Evolutionary conservation across 2,797 vertebrate species (phyloP).

Genomic region (Falco concolor): DNA sequence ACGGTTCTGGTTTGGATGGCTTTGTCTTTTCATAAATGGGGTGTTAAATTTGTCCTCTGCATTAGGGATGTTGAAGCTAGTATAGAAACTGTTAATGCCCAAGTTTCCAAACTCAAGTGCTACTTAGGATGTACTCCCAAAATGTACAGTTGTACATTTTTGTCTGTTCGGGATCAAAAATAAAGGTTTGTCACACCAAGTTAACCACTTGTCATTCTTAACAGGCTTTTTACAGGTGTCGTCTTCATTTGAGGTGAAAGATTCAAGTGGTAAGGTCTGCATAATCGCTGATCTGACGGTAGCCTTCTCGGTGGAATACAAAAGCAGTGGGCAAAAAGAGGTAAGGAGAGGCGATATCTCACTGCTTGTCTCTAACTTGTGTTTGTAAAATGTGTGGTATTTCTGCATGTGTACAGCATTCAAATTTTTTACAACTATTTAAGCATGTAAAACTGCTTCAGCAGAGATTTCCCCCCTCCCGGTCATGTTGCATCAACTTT

Average conservation of each 20-base stretch:
- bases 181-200: background rate
- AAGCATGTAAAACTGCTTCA: background rate
- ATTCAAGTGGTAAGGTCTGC: conserved; percentile 77
- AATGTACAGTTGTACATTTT: background rate
- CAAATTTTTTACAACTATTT: background rate
- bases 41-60: background rate
- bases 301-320: conserved; percentile 78
- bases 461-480: background rate
- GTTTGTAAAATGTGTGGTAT: background rate
- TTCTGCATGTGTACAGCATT: fast-evolving
- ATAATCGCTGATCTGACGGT: conserved; percentile 85
- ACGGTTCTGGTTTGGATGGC: background rate
- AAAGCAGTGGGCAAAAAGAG: background rate
- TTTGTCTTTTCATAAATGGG: background rate
- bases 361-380: background rate
- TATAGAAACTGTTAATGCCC: background rate
- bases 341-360: conserved; percentile 19
- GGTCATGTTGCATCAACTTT: background rate
- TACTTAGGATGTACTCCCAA: background rate
- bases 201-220: background rate
- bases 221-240: conserved; percentile 68
- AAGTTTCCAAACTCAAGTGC: background rate
- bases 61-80: background rate
- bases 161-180: background rate
- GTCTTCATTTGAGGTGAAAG: conserved; percentile 82